phyloP scores from a whole-genome alignment of 2,797 vertebrate species.

The Spheniscus humboldti region DNA sequence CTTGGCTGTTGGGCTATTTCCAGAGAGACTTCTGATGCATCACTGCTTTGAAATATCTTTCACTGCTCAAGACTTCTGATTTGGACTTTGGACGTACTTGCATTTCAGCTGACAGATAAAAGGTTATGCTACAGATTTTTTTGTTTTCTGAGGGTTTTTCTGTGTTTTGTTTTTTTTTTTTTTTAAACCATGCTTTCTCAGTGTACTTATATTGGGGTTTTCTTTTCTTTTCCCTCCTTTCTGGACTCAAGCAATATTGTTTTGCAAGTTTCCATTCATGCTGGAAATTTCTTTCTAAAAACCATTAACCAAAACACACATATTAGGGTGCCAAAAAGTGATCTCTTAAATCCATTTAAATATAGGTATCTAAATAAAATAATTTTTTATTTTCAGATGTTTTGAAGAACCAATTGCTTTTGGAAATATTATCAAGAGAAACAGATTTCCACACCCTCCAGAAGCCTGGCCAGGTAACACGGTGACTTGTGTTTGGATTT shows the following conservation, averaged over 20 bases:
- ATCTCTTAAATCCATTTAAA: not conserved
- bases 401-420: not conserved
- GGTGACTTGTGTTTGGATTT: not conserved
- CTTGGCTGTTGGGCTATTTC: not conserved
- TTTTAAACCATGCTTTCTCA: not conserved
- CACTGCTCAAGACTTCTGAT: not conserved
- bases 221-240: not conserved
- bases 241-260: not conserved
- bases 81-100: not conserved
- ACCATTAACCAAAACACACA: not conserved
- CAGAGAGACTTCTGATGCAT: not conserved
- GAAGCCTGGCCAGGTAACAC: not conserved
- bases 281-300: not conserved
- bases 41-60: not conserved
- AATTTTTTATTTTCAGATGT: not conserved
- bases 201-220: not conserved
- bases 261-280: not conserved
- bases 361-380: not conserved
- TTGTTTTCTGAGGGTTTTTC: not conserved
- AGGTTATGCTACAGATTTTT: not conserved
- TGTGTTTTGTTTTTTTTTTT: not conserved
- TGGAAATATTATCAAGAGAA: not conserved
- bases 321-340: not conserved
- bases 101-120: conserved; percentile 5
- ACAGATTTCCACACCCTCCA: not conserved